Evolutionary conservation across 2,888 invertebrate species (phyloP).

Genomic region (Stomorhina lunata): DNA sequence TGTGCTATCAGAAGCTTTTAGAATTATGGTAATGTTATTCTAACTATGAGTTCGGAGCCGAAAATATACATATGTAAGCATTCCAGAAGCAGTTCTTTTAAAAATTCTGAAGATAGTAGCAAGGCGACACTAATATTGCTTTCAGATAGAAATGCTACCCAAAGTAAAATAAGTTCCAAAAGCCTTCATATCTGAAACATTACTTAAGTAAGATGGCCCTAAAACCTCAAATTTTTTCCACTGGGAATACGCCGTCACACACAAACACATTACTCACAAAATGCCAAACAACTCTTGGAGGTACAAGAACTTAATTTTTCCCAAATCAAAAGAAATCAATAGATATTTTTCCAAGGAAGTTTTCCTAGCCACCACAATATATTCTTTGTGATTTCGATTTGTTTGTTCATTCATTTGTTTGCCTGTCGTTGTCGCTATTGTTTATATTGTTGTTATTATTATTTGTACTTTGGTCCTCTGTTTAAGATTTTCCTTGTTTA

Average conservation of each 20-base stretch:
- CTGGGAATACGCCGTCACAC: not conserved
- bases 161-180: no score
- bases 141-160: no score
- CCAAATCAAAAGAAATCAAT: conserved; percentile 57
- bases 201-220: no score
- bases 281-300: conserved; percentile 13
- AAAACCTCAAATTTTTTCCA: no score
- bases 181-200: no score
- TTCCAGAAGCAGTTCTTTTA: no score
- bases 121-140: no score
- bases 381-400: not conserved
- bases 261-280: not conserved
- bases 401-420: conserved; percentile 14
- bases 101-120: no score
- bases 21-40: no score
- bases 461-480: conserved; percentile 37
- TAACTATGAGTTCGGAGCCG: no score
- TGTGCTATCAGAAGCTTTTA: no score
- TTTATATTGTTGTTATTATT: conserved; percentile 21
- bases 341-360: conserved; percentile 13
- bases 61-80: no score
- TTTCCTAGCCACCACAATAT: conserved; percentile 4
- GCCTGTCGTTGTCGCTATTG: conserved; percentile 1
- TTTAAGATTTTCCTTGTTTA: conserved; percentile 39
- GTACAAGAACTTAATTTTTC: conserved; percentile 57